Base-by-base conservation (phyloP, 2,113 vertebrate species). In the Charadrius vociferus region DNA sequence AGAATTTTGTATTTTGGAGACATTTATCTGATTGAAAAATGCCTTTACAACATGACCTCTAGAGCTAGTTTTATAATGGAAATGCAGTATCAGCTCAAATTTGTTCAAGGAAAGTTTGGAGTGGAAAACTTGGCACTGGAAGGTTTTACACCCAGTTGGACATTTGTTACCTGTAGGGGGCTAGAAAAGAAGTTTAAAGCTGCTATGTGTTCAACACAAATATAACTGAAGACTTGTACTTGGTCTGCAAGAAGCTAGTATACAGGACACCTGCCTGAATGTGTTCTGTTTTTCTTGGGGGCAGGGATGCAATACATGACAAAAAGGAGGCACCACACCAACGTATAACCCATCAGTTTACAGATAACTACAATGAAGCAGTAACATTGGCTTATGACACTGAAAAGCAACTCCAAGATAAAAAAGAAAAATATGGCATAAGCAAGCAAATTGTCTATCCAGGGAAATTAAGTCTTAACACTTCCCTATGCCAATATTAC, bases 141-240 rank as follows among this genome's bases (percentile, higher is more conserved):
- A 56, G 39, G 49, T 47, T 55, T 72, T 55, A 77, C 36, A 37
- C 12, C 5, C 65, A 34, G 14, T 4, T 59, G 26, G 53, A 71
- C 29, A n/a, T n/a, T n/a, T n/a, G n/a, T n/a, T n/a, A n/a, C n/a
- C n/a, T n/a, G n/a, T n/a, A n/a, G n/a, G n/a, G n/a, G n/a, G n/a
- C n/a, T n/a, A n/a, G n/a, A n/a, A n/a, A n/a, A n/a, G n/a, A 68
- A 52, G 37, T 55, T 71, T 52, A 50, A 77, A 78, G 32, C 4
- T 23, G 52, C 10, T 45, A 45, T 8, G 9, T 14, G 21, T 12
- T 58, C 12, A 74, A 24, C 6, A 78, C 16, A 56, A 73, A 7
- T 18, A 2, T 1, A 68, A 70, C 0, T 26, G 41, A 68, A 34
- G 21, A 20, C 6, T 34, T 39, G 29, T 3, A 34, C 36, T 2